Conservation (phyloP, 2,797 vertebrate species). For the Leptoclinus maculatus region DNA sequence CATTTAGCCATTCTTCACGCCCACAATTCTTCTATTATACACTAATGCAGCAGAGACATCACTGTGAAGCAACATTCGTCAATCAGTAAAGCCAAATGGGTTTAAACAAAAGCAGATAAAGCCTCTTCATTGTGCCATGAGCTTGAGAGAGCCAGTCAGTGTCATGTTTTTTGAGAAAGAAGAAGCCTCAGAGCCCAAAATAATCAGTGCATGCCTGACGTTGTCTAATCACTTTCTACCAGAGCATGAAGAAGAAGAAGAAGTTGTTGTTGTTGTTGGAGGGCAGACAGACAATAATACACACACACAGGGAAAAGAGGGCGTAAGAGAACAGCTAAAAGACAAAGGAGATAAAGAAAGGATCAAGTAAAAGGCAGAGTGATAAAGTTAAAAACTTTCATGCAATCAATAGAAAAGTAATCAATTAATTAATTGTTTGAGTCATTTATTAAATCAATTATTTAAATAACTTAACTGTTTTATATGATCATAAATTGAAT, state of each 20-base stretch:
- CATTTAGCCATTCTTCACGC: constrained; percentile 10
- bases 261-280: constrained; percentile 9
- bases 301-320: not conserved
- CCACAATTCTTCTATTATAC: not conserved
- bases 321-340: not conserved
- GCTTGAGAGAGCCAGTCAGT: constrained; percentile 20
- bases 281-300: constrained; percentile 11
- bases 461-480: not conserved
- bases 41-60: constrained; percentile 28
- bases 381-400: not conserved
- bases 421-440: not conserved
- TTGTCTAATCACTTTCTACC: constrained; percentile 51
- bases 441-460: not conserved
- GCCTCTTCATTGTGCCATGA: constrained; percentile 33
- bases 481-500: not conserved
- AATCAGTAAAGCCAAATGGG: constrained; percentile 47
- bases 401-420: not conserved
- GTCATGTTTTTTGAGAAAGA: constrained; percentile 34
- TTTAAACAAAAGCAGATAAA: constrained; percentile 65
- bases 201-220: constrained; percentile 48
- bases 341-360: not conserved
- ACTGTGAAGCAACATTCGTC: constrained; percentile 42
- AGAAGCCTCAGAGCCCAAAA: constrained; percentile 51
- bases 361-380: not conserved
- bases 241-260: constrained; percentile 42